A percentile compares a stretch with the other conserved stretches of the same genome.
These are phyloP conservation scores for Formica aserva DNA, from an alignment of 2,888 invertebrate genomes.

Conservation along the genomic window DNA sequence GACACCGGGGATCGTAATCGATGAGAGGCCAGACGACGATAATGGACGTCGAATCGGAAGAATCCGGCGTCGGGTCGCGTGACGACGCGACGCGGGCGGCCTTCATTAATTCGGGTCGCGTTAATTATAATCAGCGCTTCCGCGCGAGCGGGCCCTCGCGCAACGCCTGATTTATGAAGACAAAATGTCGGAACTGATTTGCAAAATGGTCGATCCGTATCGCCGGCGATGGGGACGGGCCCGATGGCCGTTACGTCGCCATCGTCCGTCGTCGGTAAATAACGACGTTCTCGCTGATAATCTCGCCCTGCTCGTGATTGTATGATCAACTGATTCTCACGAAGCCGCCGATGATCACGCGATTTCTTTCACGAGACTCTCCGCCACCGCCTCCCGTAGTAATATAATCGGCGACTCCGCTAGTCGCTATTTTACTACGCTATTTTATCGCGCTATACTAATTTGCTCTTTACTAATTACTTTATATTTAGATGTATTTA, in stretches of 20 bases:
- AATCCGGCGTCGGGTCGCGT: constrained; percentile 48
- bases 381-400: neutral
- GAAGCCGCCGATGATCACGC: constrained; percentile 71
- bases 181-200: constrained; percentile 83
- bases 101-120: constrained; percentile 81
- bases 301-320: constrained; percentile 59
- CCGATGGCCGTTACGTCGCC: constrained; percentile 72
- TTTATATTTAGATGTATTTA: constrained; percentile 8
- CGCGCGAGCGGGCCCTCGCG: constrained; percentile 35
- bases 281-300: constrained; percentile 66
- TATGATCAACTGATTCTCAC: constrained; percentile 75
- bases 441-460: too few species aligned
- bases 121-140: constrained; percentile 83
- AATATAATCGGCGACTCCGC: neutral
- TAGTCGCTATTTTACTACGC: neutral
- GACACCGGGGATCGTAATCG: constrained; percentile 5
- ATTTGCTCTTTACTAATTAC: neutral
- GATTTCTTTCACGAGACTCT: constrained; percentile 60
- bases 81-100: constrained; percentile 68
- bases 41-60: constrained; percentile 38
- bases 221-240: constrained; percentile 64
- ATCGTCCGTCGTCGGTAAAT: constrained; percentile 70
- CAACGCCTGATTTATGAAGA: constrained; percentile 79
- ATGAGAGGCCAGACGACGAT: constrained; percentile 12
- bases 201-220: constrained; percentile 83